Evolutionary conservation across 2,888 invertebrate genomes (phyloP), one percentile per base, ranked within the genome.

Genomic region (Tiphia femorata): DNA sequence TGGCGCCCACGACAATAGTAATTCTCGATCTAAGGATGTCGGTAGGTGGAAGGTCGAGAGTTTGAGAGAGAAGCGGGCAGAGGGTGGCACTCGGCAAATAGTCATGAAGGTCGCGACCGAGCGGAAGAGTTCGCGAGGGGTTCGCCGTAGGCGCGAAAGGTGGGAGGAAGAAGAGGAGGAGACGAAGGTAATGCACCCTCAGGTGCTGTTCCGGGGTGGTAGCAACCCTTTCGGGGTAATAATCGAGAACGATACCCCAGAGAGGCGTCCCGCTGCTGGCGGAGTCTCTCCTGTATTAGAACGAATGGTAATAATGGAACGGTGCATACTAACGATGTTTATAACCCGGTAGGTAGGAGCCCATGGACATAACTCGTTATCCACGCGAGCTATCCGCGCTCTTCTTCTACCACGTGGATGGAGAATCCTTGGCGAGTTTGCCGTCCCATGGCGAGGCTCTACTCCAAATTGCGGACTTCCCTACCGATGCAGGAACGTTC

Each of bases 141-240:
- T 17, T 41, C 40, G 47, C 50, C 47, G 48, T 21, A 29, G 20
- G 42, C 46, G 60, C 23, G 37, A 23, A 33, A 19, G 19, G 19
- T 3, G 10, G 2, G 17, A 37, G 2, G 37, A 17, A 10, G 1
- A 19, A 37, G 35, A 12, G 33, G n/a, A 33, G 33, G n/a, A 33
- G 8, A 33, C 37, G 53, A 58, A 59, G 67, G 63, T 75, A 76
- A 71, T 76, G 70, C 76, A 80, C 81, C 81, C 82, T 76, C 77
- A 81, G 82, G 82, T 81, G 72, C 77, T 76, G 73, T 82, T 81
- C 67, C 70, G 62, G 64, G 48, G 56, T 58, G 68, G 72, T 58
- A 57, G 72, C 74, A 82, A 82, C 82, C 82, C 82, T 82, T 82
- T 81, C 75, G 73, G 75, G 63, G 79, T 82, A 81, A 82, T 82